Conservation (phyloP, 2,113 vertebrate species). For the Hyaena hyaena region DNA sequence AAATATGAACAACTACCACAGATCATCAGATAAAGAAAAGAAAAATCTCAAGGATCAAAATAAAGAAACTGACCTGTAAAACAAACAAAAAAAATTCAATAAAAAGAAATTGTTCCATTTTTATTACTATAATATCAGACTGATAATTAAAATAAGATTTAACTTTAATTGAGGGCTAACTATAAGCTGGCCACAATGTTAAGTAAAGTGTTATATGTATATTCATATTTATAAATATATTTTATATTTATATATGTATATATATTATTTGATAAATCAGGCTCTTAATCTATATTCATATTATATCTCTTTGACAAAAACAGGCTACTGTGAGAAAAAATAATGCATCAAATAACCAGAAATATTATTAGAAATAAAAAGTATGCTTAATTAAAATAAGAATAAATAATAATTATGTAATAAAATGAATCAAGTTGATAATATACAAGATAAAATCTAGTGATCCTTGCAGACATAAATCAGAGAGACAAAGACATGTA, state of each 20-base stretch:
- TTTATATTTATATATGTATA: not conserved
- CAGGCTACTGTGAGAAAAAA: not conserved
- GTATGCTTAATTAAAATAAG: not conserved
- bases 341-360: not conserved
- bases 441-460: not conserved
- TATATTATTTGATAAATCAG: not conserved
- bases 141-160: not conserved
- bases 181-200: not conserved
- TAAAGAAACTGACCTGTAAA: not conserved
- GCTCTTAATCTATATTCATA: not conserved
- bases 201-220: not conserved
- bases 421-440: not conserved
- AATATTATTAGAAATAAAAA: not conserved
- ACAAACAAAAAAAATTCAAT: conserved; percentile 11
- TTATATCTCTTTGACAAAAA: not conserved
- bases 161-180: not conserved
- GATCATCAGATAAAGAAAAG: not conserved
- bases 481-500: not conserved
- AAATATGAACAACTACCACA: not conserved
- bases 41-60: not conserved
- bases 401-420: not conserved
- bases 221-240: not conserved
- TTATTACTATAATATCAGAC: not conserved
- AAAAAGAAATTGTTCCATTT: not conserved
- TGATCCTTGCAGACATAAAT: not conserved